phyloP scores from a whole-genome alignment of 2,888 invertebrate species.

The Synanthedon myopaeformis region DNA sequence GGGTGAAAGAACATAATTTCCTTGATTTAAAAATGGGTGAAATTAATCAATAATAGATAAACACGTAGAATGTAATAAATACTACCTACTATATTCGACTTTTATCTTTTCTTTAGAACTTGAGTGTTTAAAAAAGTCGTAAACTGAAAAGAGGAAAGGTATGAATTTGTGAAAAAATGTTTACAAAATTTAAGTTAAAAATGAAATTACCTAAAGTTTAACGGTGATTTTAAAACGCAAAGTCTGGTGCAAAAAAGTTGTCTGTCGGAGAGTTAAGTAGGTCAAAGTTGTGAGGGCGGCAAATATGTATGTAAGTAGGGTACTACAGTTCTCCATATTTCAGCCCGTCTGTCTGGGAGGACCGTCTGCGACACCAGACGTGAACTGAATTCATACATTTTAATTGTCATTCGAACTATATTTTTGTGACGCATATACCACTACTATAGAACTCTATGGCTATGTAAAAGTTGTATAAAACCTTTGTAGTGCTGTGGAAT shows the following conservation, averaged over 20 bases:
- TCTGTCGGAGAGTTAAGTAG: conserved; percentile 30
- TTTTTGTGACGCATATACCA: background rate
- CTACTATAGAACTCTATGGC: no score
- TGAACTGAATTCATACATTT: conserved; percentile 18
- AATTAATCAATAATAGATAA: no score
- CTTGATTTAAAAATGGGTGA: no score
- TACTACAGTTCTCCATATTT: background rate
- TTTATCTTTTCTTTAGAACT: no score
- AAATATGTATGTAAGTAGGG: conserved; percentile 40
- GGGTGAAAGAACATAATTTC: no score
- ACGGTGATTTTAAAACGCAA: background rate
- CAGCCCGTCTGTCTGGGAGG: conserved; percentile 11
- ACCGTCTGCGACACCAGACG: conserved; percentile 14
- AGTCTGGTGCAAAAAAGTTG: conserved; percentile 39
- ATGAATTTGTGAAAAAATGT: background rate
- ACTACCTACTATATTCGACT: no score
- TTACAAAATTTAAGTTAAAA: background rate
- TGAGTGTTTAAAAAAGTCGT: no score
- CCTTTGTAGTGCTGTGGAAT: no score
- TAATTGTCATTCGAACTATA: conserved; percentile 1
- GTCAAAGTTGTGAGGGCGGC: conserved; percentile 41
- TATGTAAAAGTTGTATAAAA: no score
- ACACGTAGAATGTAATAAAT: no score
- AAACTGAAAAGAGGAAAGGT: no score
- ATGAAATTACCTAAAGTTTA: background rate